Evolutionary conservation across 1,140 invertebrate species (phyloP), one percentile per base, ranked within the genome.

Genomic region (Lordiphosa clarofinis): DNA sequence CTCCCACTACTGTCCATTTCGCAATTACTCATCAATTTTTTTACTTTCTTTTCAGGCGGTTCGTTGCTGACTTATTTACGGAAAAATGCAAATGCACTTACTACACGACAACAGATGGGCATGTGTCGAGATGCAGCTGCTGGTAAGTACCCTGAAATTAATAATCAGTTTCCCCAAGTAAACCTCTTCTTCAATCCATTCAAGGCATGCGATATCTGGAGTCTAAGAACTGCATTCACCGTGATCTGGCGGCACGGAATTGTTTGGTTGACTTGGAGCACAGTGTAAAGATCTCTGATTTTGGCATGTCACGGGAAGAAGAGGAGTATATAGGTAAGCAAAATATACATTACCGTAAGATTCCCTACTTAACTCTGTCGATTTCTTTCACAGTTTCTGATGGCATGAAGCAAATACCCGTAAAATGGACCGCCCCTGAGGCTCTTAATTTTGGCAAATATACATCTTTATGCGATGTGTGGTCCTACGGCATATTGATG

Each of bases 381-480:
- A n/a, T 6, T 11, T 1, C 11, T 35, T 0, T 1, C 37, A 64
- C 9, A 89, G 97, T 99, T 36, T 98, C 97, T 1, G 96, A 98
- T 73, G 97, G 97, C 15, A 97, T 99, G 95, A 98, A 99, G 90
- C 97, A 99, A 91, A 99, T 99, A 87, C 97, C 97, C 0, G 98
- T 99, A 42, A 99, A 99, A 89, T 99, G 97, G 97, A 98, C 97
- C 1, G 97, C 97, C 3, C 97, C 97, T 3, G 97, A 99, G 90
- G 97, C 97, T 15, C 90, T 99, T 10, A 98, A 98, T 90, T 98
- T 97, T 90, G 97, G 96, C 95, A 91, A 91, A 84, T 99, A 99
- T 89, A 99, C 97, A n/a, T 96, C 96, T 0, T 89, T 98, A 2
- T 98, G 97, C 90, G 98, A 99, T 90, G 96, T 99, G n/a, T 99